phyloP scores from a whole-genome alignment of 1,140 invertebrate genomes.

The Micrasema longulum region DNA sequence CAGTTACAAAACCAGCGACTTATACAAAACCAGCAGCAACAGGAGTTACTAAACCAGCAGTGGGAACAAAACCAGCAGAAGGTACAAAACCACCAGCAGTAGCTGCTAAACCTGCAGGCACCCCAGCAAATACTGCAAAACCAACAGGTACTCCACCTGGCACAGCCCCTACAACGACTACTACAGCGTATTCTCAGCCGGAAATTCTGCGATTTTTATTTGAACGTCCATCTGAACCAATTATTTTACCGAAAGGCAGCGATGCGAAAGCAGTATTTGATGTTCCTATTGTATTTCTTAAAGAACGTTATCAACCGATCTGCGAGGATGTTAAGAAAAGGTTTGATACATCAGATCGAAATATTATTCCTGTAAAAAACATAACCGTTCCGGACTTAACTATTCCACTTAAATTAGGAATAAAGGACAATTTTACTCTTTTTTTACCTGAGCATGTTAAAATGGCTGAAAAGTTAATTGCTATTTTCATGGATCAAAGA shows the following conservation, averaged over 20 bases:
- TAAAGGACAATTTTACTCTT: slow-evolving; percentile 78
- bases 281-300: slow-evolving; percentile 69
- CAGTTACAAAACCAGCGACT: no score
- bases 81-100: no score
- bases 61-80: no score
- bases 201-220: neutral
- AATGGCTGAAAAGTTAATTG: slow-evolving; percentile 76
- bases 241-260: neutral
- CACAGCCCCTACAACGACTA: no score
- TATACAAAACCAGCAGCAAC: no score
- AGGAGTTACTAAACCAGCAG: no score
- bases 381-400: slow-evolving; percentile 78
- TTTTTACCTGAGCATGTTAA: slow-evolving; percentile 79
- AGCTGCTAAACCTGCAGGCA: no score
- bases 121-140: no score
- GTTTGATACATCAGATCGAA: slow-evolving; percentile 69
- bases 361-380: slow-evolving; percentile 70
- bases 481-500: slow-evolving; percentile 79
- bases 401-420: slow-evolving; percentile 74
- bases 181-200: neutral
- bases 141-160: no score
- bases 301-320: slow-evolving; percentile 71
- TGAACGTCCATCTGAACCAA: neutral
- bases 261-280: neutral
- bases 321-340: slow-evolving; percentile 68